Percentiles rank a stretch among this genome's conserved stretches.
These are phyloP conservation scores for Silurus asotus DNA, from an alignment of 2,113 vertebrate genomes.

Conservation along the genomic window DNA sequence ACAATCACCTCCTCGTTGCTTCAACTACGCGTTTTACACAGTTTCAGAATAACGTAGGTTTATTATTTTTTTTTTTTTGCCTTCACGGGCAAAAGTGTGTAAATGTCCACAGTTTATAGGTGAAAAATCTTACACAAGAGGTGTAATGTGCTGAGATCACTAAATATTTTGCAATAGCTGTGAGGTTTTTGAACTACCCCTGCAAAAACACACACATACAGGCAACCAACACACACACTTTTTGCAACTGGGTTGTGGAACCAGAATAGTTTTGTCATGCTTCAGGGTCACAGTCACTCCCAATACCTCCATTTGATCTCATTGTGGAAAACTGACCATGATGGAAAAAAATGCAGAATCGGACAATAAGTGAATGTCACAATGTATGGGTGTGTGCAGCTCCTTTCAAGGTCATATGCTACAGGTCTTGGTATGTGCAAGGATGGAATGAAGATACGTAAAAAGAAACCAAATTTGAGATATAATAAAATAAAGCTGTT, in stretches of 20 bases:
- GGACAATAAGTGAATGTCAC: background rate
- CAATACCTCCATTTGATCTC: background rate
- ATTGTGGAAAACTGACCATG: background rate
- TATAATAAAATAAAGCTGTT: background rate
- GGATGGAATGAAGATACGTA: background rate
- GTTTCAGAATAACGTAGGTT: background rate
- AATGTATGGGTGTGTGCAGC: background rate
- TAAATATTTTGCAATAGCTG: constrained; percentile 35
- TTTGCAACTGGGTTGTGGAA: background rate
- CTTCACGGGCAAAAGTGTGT: background rate
- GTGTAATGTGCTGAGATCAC: constrained; percentile 27
- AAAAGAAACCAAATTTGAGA: background rate
- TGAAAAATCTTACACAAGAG: constrained; percentile 37
- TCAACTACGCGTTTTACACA: background rate
- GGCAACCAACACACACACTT: background rate
- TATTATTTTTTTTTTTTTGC: background rate
- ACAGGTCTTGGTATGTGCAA: background rate
- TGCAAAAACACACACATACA: constrained; percentile 3
- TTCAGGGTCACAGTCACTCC: background rate
- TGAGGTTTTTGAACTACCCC: background rate
- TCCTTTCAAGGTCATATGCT: background rate
- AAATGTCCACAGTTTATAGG: background rate
- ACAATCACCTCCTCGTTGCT: constrained; percentile 33
- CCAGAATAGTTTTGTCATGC: background rate
- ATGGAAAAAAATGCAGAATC: background rate